Conservation (phyloP, 2,113 vertebrate genomes). For the Dipodomys ordii region DNA sequence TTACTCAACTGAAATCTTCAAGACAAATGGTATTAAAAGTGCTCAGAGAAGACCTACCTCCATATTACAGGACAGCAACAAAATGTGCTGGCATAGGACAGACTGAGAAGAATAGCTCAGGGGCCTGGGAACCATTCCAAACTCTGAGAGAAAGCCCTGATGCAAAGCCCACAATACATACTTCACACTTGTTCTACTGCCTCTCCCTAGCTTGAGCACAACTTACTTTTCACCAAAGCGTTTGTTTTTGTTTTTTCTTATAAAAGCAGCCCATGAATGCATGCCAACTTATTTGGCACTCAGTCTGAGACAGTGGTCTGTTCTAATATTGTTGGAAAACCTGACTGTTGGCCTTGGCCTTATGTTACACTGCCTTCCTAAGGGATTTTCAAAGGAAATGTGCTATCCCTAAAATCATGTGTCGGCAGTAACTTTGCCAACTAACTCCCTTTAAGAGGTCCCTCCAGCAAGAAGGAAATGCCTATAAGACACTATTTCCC, state of each 20-base stretch:
- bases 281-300: neutral
- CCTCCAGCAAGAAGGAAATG: neutral
- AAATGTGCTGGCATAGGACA: neutral
- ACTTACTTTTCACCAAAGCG: slow-evolving; percentile 4
- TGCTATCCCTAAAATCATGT: neutral
- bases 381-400: neutral
- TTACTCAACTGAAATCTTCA: neutral
- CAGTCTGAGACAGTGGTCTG: neutral
- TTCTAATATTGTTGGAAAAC: neutral
- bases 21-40: too few relatives aligned
- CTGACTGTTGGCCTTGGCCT: neutral
- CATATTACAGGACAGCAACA: too few relatives aligned
- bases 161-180: accelerated
- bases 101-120: neutral
- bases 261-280: neutral
- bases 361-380: neutral
- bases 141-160: too few relatives aligned
- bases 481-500: neutral
- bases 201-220: neutral
- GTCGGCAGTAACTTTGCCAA: neutral
- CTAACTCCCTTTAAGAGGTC: neutral
- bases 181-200: neutral
- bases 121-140: neutral
- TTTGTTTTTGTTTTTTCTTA: neutral
- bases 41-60: too few relatives aligned